These are phyloP conservation scores for Andricus quercusramuli DNA, from an alignment of 2,888 invertebrate species.

Conservation along the genomic window DNA sequence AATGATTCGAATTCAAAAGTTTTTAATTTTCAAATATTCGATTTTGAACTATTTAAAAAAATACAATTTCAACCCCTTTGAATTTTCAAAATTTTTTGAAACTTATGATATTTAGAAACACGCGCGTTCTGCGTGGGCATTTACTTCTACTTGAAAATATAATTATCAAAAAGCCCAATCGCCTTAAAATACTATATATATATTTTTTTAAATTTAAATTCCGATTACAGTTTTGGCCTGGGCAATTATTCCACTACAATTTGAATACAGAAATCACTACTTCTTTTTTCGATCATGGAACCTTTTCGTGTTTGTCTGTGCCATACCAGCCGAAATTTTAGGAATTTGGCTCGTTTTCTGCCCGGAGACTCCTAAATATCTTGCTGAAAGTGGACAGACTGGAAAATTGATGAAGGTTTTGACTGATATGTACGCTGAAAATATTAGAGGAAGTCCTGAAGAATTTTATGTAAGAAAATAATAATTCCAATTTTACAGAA, in stretches of 20 bases:
- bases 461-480: constrained; percentile 68
- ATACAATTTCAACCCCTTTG: too few species aligned
- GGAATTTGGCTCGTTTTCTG: constrained; percentile 85
- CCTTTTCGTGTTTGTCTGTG: constrained; percentile 87
- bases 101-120: too few species aligned
- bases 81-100: too few species aligned
- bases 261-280: constrained; percentile 80
- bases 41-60: too few species aligned
- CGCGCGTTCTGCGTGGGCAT: too few species aligned
- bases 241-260: constrained; percentile 86
- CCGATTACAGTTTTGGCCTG: constrained; percentile 84
- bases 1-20: too few species aligned
- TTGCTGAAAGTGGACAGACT: constrained; percentile 87
- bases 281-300: constrained; percentile 89
- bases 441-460: constrained; percentile 81
- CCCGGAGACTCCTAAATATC: constrained; percentile 90
- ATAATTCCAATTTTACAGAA: too few species aligned
- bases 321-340: constrained; percentile 84
- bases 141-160: too few species aligned
- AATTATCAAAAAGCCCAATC: too few species aligned
- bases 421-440: constrained; percentile 84
- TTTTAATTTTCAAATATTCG: too few species aligned
- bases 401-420: constrained; percentile 85
- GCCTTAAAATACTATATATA: too few species aligned
- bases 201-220: too few species aligned